phyloP scores from a whole-genome alignment of 2,888 invertebrate species.

The Cremastobaeus sp. region DNA sequence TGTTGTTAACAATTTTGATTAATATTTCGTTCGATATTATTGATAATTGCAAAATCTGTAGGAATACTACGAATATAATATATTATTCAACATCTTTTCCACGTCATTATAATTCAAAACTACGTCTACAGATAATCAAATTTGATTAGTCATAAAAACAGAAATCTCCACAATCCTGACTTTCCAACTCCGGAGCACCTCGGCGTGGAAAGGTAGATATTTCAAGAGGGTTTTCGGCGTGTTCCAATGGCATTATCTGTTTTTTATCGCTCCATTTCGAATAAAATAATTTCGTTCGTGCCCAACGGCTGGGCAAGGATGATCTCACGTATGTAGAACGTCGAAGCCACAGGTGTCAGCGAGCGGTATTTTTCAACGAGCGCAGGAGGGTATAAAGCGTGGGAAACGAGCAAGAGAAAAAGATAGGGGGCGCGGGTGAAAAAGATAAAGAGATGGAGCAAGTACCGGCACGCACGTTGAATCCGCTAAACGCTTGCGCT shows the following conservation, averaged over 20 bases:
- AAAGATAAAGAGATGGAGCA: slow-evolving; percentile 66
- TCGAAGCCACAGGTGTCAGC: slow-evolving; percentile 79
- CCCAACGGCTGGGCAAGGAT: slow-evolving; percentile 28
- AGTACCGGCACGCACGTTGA: slow-evolving; percentile 77
- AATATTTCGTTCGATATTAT: too few relatives aligned
- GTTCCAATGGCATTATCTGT: background rate
- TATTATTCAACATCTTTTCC: too few relatives aligned
- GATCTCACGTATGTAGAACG: slow-evolving; percentile 75
- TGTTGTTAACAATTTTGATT: too few relatives aligned
- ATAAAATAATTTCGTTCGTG: slow-evolving; percentile 43
- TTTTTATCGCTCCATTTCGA: slow-evolving; percentile 11
- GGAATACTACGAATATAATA: too few relatives aligned
- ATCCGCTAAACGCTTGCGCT: slow-evolving; percentile 78
- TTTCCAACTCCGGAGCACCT: too few relatives aligned
- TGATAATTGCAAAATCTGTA: too few relatives aligned
- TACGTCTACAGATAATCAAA: too few relatives aligned
- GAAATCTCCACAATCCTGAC: too few relatives aligned
- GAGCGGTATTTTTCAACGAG: slow-evolving; percentile 77
- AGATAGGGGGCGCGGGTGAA: slow-evolving; percentile 62
- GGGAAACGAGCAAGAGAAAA: slow-evolving; percentile 65
- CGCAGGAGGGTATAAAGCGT: slow-evolving; percentile 69
- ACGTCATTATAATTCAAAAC: too few relatives aligned
- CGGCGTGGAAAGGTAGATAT: too few relatives aligned
- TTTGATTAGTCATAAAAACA: too few relatives aligned
- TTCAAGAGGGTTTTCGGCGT: background rate